These are phyloP conservation scores for Sylvicapra grimmia DNA, from an alignment of 2,113 vertebrate species.

Conservation along the genomic window DNA sequence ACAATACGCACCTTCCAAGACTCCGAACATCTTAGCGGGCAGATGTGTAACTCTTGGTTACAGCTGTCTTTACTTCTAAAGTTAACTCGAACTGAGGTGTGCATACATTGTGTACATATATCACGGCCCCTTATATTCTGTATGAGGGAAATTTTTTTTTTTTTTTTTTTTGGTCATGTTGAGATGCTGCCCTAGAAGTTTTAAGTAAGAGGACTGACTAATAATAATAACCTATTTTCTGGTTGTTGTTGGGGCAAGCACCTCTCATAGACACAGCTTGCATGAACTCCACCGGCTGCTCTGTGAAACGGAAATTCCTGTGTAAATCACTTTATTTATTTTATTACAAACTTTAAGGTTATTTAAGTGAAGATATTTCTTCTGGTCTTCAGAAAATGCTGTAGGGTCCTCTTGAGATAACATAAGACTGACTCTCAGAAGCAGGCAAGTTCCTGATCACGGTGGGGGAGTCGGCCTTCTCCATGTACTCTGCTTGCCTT, in stretches of 20 bases:
- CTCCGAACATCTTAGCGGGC: not conserved
- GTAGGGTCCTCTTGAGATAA: not conserved
- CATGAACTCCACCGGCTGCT: not conserved
- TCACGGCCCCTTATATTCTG: slow-evolving; percentile 41
- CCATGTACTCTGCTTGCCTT: not conserved
- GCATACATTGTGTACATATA: not conserved
- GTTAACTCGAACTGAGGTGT: not conserved
- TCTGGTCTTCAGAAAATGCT: not conserved
- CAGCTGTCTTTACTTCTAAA: not conserved
- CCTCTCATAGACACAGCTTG: not conserved
- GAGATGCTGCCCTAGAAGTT: slow-evolving; percentile 5
- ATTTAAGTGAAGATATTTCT: slow-evolving; percentile 66
- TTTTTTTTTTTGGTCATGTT: not conserved
- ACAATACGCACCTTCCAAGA: slow-evolving; percentile 10
- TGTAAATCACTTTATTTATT: slow-evolving; percentile 63
- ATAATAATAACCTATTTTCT: slow-evolving; percentile 62
- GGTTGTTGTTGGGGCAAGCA: slow-evolving; percentile 46
- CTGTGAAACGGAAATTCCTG: not conserved
- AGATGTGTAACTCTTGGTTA: not conserved
- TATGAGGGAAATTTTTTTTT: slow-evolving; percentile 48
- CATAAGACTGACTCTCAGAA: not conserved
- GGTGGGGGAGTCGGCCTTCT: rapidly evolving
- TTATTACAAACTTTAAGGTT: slow-evolving; percentile 44
- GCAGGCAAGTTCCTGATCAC: not conserved
- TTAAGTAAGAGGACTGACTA: not conserved